Percentiles rank a stretch among this genome's conserved stretches.
Conservation (phyloP, 2,113 vertebrate genomes). For the Clarias magur region DNA sequence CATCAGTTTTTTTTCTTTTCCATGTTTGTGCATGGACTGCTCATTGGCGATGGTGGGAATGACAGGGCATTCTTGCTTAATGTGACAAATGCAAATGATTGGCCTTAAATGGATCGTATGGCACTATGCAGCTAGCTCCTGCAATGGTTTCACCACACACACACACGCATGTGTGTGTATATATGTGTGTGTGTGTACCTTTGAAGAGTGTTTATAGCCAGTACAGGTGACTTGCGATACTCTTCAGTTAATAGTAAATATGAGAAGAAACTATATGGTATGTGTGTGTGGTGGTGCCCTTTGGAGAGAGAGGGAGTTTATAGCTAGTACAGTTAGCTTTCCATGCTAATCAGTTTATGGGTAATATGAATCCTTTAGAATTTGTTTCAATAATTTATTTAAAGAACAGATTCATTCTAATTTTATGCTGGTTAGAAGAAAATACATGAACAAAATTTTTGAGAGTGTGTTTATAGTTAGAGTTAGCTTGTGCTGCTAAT, state of each 20-base stretch:
- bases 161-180: too few relatives aligned
- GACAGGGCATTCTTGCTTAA: neutral
- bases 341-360: neutral
- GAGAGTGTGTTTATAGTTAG: neutral
- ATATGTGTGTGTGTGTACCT: too few relatives aligned
- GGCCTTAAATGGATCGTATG: neutral
- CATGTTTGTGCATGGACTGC: neutral
- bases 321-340: neutral
- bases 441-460: neutral
- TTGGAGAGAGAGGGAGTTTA: neutral
- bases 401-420: neutral
- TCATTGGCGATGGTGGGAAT: neutral
- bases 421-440: neutral
- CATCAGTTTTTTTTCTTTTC: neutral
- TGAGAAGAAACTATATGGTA: too few relatives aligned
- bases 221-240: too few relatives aligned
- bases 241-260: too few relatives aligned
- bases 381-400: neutral
- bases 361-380: neutral
- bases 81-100: neutral
- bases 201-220: too few relatives aligned
- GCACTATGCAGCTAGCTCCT: too few relatives aligned
- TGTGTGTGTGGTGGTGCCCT: too few relatives aligned
- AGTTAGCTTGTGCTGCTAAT: neutral
- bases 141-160: too few relatives aligned